phyloP scores from a whole-genome alignment of 1,140 invertebrate genomes.

The Diorhabda carinulata region DNA sequence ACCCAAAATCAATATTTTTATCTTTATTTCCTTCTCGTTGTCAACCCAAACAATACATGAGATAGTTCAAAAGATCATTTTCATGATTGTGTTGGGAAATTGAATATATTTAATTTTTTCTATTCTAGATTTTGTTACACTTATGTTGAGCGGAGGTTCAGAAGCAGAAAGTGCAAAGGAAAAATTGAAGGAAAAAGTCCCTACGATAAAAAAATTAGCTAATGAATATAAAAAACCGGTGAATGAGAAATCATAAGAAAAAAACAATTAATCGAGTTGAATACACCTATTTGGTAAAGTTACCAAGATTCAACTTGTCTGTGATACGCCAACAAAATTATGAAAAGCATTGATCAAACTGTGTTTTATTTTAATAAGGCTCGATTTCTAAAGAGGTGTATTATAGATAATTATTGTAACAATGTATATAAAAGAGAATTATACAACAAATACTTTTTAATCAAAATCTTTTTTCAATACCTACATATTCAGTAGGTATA shows the following conservation, averaged over 20 bases:
- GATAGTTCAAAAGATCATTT: too few species aligned
- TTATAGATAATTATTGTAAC: too few species aligned
- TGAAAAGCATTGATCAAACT: too few species aligned
- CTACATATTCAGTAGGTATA: too few species aligned
- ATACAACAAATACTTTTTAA: too few species aligned
- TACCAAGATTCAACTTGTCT: slow-evolving; percentile 1
- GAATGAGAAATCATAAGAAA: slow-evolving; percentile 25
- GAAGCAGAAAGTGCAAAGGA: slow-evolving; percentile 46
- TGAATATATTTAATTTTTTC: slow-evolving; percentile 20
- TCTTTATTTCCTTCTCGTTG: too few species aligned
- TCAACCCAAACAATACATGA: too few species aligned
- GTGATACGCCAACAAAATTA: neutral
- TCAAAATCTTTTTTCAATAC: too few species aligned
- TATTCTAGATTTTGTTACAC: slow-evolving; percentile 48
- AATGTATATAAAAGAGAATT: too few species aligned
- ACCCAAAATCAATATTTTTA: too few species aligned
- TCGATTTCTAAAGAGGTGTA: too few species aligned
- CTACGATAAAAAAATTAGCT: slow-evolving; percentile 44
- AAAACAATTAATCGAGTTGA: neutral
- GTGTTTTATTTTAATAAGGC: too few species aligned
- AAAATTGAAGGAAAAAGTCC: slow-evolving; percentile 44
- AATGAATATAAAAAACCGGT: slow-evolving; percentile 44
- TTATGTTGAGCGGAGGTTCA: slow-evolving; percentile 36
- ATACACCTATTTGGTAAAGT: neutral
- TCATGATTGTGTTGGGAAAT: neutral